A percentile compares a stretch with the other conserved stretches of the same genome.
These are phyloP conservation scores for Oreocharis arfaki DNA, from an alignment of 2,113 vertebrate genomes.

Conservation along the genomic window DNA sequence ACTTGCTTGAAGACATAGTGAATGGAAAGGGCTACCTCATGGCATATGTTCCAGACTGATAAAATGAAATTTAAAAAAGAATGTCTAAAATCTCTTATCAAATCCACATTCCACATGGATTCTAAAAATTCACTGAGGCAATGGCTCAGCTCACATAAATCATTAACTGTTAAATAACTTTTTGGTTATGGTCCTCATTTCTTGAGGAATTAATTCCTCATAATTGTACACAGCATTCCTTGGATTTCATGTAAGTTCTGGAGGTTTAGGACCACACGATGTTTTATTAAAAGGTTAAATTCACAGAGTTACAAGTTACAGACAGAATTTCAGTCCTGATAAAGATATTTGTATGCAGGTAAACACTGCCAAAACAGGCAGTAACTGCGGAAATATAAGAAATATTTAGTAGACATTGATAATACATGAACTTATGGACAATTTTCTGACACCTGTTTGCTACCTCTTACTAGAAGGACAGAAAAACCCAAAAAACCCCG, in stretches of 20 bases:
- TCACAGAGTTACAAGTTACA: not conserved
- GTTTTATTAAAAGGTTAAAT: not conserved
- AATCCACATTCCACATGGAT: not conserved
- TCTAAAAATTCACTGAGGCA: not conserved
- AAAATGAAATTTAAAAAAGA: not conserved
- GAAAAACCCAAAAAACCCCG: fast-evolving
- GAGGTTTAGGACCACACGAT: not conserved
- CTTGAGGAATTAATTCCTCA: not conserved
- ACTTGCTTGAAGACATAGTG: not conserved
- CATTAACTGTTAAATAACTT: not conserved
- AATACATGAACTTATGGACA: not conserved
- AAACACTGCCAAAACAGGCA: not conserved
- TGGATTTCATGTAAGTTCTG: not conserved
- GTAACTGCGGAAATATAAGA: not conserved
- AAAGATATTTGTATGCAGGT: not conserved
- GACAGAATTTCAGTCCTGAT: not conserved
- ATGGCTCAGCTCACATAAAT: not conserved
- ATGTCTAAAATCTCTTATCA: not conserved
- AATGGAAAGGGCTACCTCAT: not conserved
- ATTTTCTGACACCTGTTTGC: not conserved
- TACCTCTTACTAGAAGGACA: not conserved
- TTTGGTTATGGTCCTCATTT: not conserved
- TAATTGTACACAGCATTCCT: not conserved
- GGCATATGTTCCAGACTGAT: not conserved
- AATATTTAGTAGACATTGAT: not conserved